phyloP scores from a whole-genome alignment of 1,140 invertebrate genomes.

The Papilio xuthus region DNA sequence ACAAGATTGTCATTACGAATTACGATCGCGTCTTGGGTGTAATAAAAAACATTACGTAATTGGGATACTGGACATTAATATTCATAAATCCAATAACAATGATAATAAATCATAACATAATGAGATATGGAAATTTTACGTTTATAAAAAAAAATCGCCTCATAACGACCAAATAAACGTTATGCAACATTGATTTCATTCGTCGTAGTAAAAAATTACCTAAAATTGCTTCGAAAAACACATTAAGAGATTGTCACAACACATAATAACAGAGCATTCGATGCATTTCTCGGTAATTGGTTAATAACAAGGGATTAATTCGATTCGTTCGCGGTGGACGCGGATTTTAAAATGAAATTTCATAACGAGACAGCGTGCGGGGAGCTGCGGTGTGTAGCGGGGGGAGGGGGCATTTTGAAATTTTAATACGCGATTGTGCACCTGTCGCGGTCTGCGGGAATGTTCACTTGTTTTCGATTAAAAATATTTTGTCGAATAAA shows the following conservation, averaged over 20 bases:
- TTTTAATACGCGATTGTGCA: conserved; percentile 21
- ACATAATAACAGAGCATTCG: conserved; percentile 32
- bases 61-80: not conserved
- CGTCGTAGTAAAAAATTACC: conserved; percentile 15
- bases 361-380: conserved; percentile 5
- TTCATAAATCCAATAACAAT: conserved; percentile 20
- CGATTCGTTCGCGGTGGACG: conserved; percentile 29
- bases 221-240: not conserved
- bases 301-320: conserved; percentile 35
- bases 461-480: conserved; percentile 23
- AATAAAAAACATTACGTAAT: conserved; percentile 13
- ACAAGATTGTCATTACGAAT: conserved; percentile 11
- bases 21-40: not conserved
- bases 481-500: conserved; percentile 18
- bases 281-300: conserved; percentile 33
- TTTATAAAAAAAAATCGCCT: not conserved
- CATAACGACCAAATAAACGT: conserved; percentile 15
- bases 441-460: conserved; percentile 6
- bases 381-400: not conserved
- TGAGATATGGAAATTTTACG: conserved; percentile 15
- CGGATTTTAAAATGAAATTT: conserved; percentile 32
- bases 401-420: conserved; percentile 17
- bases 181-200: conserved; percentile 9
- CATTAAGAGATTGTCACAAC: conserved; percentile 30
- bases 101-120: conserved; percentile 23